Evolutionary conservation across 2,113 vertebrate species (phyloP).

Genomic region (Phylloscopus whistleri): DNA sequence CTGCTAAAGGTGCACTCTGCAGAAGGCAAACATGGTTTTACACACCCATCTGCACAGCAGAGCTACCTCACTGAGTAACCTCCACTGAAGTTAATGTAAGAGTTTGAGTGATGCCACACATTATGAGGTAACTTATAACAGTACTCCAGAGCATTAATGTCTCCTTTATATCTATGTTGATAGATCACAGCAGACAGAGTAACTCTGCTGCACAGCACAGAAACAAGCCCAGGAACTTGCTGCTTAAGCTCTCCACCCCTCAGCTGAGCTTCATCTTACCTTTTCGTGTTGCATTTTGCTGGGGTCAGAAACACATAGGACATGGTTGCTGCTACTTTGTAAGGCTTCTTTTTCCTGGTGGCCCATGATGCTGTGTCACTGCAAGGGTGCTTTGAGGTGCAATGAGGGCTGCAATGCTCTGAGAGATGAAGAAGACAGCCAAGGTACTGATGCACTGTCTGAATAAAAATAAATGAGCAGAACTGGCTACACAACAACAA

Average conservation of each 20-base stretch:
- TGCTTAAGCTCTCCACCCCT: background rate
- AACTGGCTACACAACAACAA: background rate
- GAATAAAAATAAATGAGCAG: background rate
- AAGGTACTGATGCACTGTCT: background rate
- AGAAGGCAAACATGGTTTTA: background rate
- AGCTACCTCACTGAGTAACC: background rate
- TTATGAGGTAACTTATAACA: background rate
- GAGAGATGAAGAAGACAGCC: background rate
- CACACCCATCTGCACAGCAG: background rate
- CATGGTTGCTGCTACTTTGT: background rate
- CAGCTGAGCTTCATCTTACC: background rate
- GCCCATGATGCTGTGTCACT: background rate
- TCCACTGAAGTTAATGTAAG: background rate
- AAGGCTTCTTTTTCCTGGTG: background rate
- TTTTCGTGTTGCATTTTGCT: background rate
- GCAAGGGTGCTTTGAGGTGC: background rate
- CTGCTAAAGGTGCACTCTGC: background rate
- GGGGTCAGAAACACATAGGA: background rate
- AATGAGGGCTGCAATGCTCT: background rate
- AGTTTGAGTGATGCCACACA: background rate
- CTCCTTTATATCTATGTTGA: background rate
- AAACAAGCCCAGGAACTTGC: background rate
- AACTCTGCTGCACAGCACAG: background rate
- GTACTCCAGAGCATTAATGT: background rate
- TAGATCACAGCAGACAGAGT: background rate